Percentiles rank a stretch among this genome's conserved stretches.
Evolutionary conservation across 2,888 invertebrate genomes (phyloP).

Genomic region (Seira sanloemensis): DNA sequence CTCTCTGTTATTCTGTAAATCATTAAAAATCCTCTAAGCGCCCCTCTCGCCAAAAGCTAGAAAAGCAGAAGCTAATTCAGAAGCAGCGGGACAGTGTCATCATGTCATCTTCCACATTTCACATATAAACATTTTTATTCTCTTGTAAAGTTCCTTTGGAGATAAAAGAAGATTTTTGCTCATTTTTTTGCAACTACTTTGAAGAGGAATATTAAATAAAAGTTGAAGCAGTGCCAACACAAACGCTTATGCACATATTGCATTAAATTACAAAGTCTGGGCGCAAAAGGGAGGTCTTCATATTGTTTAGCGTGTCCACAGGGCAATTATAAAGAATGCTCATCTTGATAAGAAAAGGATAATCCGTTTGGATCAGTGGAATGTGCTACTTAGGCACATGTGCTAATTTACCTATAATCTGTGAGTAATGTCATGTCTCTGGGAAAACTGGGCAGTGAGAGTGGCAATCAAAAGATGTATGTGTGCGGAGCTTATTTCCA

Average conservation of each 20-base stretch:
- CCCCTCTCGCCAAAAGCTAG: not conserved
- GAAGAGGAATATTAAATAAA: too few species aligned
- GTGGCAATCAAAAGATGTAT: too few species aligned
- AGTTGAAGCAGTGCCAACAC: not conserved
- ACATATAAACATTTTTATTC: not conserved
- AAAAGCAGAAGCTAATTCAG: conserved; percentile 5
- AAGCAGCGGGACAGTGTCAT: conserved; percentile 5
- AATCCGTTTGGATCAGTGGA: not conserved
- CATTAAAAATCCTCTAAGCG: too few species aligned
- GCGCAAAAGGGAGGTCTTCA: not conserved
- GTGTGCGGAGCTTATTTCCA: conserved; percentile 46
- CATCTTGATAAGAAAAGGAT: too few species aligned
- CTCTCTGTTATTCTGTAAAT: too few species aligned
- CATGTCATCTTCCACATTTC: conserved; percentile 11
- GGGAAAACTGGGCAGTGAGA: not conserved
- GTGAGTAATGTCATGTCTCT: not conserved
- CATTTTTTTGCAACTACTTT: too few species aligned
- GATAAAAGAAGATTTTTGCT: too few species aligned
- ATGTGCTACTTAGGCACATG: not conserved
- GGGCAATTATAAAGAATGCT: not conserved
- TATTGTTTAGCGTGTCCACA: not conserved
- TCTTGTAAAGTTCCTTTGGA: not conserved
- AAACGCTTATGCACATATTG: too few species aligned
- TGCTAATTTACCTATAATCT: not conserved
- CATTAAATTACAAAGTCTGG: too few species aligned